A percentile compares a stretch with the other conserved stretches of the same genome.
Evolutionary conservation across 2,888 invertebrate species (phyloP).

Genomic region (Agrotis clavis): DNA sequence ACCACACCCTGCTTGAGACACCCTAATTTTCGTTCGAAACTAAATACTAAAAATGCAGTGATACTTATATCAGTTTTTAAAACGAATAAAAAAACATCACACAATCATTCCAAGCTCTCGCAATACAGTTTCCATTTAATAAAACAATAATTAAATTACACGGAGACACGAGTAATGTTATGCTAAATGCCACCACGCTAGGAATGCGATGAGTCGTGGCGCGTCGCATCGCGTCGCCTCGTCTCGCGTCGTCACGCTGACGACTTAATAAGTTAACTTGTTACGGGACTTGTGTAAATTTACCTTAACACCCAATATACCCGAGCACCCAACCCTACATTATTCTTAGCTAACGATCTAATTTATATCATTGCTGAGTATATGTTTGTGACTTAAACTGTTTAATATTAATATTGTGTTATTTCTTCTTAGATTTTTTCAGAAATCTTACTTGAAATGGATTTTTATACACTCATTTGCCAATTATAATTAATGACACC

Average conservation of each 20-base stretch:
- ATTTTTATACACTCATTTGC: not conserved
- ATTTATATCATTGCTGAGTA: constrained; percentile 84
- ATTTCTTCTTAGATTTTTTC: not conserved
- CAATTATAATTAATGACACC: not conserved
- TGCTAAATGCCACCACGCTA: constrained; percentile 61
- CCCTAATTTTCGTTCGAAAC: not conserved
- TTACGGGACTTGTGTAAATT: constrained; percentile 88
- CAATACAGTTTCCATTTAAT: constrained; percentile 39
- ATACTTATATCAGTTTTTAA: not conserved
- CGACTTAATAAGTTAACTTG: constrained; percentile 89
- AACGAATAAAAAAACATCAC: not conserved
- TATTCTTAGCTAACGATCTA: constrained; percentile 88
- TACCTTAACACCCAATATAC: constrained; percentile 88
- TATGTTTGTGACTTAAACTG: constrained; percentile 57
- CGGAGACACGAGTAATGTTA: constrained; percentile 58
- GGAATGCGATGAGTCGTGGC: constrained; percentile 82
- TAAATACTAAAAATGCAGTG: not conserved
- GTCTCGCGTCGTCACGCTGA: constrained; percentile 77
- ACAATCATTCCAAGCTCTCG: not conserved
- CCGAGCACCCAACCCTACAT: constrained; percentile 80
- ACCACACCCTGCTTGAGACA: too few relatives aligned
- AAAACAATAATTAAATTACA: constrained; percentile 60
- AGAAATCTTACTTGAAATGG: too few relatives aligned
- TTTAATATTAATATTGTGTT: constrained; percentile 7
- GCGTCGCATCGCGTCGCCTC: constrained; percentile 70